phyloP scores from a whole-genome alignment of 2,797 vertebrate genomes.

The Gambelia wislizenii region DNA sequence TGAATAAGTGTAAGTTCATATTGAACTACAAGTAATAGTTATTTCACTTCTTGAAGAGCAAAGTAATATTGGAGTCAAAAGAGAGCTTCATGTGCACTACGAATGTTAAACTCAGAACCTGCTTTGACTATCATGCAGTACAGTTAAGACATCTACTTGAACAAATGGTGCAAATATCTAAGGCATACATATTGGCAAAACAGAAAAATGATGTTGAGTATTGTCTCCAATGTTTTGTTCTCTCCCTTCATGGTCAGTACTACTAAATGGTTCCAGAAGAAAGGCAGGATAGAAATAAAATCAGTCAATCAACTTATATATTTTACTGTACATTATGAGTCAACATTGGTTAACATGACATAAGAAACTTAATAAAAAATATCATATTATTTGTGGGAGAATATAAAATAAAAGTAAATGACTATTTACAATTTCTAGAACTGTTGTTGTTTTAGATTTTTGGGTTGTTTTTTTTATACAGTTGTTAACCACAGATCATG shows the following conservation, averaged over 20 bases:
- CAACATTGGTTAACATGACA: too few relatives aligned
- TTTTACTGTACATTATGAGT: background rate
- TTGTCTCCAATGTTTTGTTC: background rate
- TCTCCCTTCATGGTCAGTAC: background rate
- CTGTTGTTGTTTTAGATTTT: background rate
- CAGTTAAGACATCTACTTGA: background rate
- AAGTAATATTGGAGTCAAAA: conserved; percentile 6
- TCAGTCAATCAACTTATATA: too few relatives aligned
- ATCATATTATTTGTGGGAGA: background rate
- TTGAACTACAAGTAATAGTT: background rate
- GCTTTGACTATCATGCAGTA: background rate
- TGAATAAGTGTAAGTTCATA: background rate
- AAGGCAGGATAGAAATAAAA: background rate
- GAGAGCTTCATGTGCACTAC: background rate
- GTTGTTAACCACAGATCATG: background rate
- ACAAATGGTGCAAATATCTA: conserved; percentile 11
- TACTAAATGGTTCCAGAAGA: too few relatives aligned
- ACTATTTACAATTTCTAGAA: too few relatives aligned
- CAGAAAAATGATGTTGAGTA: background rate
- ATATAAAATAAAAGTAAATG: too few relatives aligned
- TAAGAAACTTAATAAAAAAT: background rate
- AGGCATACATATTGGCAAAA: conserved; percentile 31
- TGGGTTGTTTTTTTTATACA: background rate
- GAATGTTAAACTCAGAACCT: background rate
- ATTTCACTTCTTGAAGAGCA: conserved; percentile 3